Percentiles rank a stretch among this genome's conserved stretches.
Conservation (phyloP, 2,888 invertebrate species). For the Dryobota labecula region DNA sequence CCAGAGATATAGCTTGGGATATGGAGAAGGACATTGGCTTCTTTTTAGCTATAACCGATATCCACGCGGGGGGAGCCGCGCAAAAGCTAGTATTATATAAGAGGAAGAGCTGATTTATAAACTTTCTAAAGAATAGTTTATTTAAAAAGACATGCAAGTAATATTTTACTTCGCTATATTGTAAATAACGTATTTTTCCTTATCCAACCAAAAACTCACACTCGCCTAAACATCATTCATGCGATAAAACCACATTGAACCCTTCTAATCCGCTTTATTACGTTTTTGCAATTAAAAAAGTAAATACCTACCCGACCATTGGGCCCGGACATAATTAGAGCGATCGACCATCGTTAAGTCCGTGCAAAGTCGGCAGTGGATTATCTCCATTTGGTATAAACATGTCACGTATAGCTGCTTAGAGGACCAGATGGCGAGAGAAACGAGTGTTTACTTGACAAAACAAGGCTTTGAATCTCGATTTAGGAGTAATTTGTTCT, state of each 20-base stretch:
- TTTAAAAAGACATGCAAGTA: no score
- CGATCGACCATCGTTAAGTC: constrained; percentile 52
- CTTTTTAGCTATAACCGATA: no score
- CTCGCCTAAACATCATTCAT: constrained; percentile 41
- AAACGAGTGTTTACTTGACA: constrained; percentile 8
- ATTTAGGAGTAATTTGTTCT: not conserved
- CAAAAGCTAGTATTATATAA: no score
- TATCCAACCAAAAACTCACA: constrained; percentile 19
- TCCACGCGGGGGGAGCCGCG: no score
- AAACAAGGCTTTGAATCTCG: constrained; percentile 4
- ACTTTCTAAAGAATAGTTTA: no score
- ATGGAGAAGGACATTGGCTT: no score
- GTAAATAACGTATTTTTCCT: not conserved
- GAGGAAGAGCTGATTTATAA: no score
- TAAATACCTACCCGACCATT: constrained; percentile 48
- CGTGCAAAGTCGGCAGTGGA: constrained; percentile 37
- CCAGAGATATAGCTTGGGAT: no score
- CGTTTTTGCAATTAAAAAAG: constrained; percentile 54
- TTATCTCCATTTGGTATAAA: constrained; percentile 48
- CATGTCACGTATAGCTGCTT: constrained; percentile 51
- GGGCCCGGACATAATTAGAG: constrained; percentile 52
- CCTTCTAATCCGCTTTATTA: constrained; percentile 48
- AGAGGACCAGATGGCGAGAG: constrained; percentile 22
- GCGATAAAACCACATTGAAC: constrained; percentile 43
- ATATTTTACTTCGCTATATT: not conserved